Conservation (phyloP, 1,140 invertebrate species). For the fruit fly (Drosophila melanogaster) region Release_6_plus_ISO1_MT NT_033777.3:31049001-31049500, state of each 20-base stretch:
- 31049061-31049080: slow-evolving; percentile 63
- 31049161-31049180: slow-evolving; percentile 46
- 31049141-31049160: slow-evolving; percentile 1
- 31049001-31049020: not conserved
- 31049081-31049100: slow-evolving; percentile 28
- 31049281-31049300: slow-evolving; percentile 60
- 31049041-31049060: slow-evolving; percentile 47
- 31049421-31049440: slow-evolving; percentile 22
- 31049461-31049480: slow-evolving; percentile 2
- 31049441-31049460: slow-evolving; percentile 50
- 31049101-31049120: not conserved
- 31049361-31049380: slow-evolving; percentile 21
- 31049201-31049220: slow-evolving; percentile 23
- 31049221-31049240: slow-evolving; percentile 58
- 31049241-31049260: slow-evolving; percentile 67
- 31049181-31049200: slow-evolving; percentile 14
- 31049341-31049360: not conserved
- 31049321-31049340: slow-evolving; percentile 14
- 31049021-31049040: slow-evolving; percentile 31
- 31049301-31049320: slow-evolving; percentile 49
- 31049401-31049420: slow-evolving; percentile 57
- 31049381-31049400: slow-evolving; percentile 33
- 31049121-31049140: slow-evolving; percentile 4
- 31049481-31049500: not conserved
- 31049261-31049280: slow-evolving; percentile 62